Evolutionary conservation across 2,113 vertebrate species (phyloP).

Genomic region (Leucopternis melanops): DNA sequence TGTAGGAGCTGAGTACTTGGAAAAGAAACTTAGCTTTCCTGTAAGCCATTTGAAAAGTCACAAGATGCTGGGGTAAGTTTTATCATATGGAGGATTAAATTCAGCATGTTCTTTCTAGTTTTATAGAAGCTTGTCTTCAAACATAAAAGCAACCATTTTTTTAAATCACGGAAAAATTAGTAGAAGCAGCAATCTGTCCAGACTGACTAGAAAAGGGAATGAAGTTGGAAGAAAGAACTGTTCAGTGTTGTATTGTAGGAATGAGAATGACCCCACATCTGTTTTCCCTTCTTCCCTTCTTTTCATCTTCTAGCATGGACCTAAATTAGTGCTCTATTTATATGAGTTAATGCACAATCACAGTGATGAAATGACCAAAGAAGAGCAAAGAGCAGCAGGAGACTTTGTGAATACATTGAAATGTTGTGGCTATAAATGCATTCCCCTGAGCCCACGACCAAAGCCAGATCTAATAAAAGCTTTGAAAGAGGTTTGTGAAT

Average conservation of each 20-base stretch:
- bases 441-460: slow-evolving; percentile 77
- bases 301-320: slow-evolving; percentile 82
- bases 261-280: not conserved
- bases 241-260: not conserved
- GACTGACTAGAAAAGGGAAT: not conserved
- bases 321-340: slow-evolving; percentile 89
- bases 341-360: slow-evolving; percentile 90
- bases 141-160: not conserved
- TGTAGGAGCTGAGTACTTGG: not conserved
- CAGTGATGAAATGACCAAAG: slow-evolving; percentile 79
- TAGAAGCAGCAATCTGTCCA: not conserved
- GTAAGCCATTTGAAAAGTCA: not conserved
- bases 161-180: not conserved
- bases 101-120: not conserved
- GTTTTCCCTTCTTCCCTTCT: not conserved
- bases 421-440: slow-evolving; percentile 85
- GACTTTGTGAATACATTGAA: slow-evolving; percentile 85
- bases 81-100: not conserved
- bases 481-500: slow-evolving; percentile 83
- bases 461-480: slow-evolving; percentile 86
- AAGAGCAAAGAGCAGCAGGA: slow-evolving; percentile 77
- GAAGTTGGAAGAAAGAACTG: not conserved
- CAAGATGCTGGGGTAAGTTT: not conserved
- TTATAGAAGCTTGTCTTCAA: not conserved
- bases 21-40: not conserved